These are phyloP conservation scores for Aegotheles bennettii DNA, from an alignment of 2,113 vertebrate genomes.

Conservation along the genomic window DNA sequence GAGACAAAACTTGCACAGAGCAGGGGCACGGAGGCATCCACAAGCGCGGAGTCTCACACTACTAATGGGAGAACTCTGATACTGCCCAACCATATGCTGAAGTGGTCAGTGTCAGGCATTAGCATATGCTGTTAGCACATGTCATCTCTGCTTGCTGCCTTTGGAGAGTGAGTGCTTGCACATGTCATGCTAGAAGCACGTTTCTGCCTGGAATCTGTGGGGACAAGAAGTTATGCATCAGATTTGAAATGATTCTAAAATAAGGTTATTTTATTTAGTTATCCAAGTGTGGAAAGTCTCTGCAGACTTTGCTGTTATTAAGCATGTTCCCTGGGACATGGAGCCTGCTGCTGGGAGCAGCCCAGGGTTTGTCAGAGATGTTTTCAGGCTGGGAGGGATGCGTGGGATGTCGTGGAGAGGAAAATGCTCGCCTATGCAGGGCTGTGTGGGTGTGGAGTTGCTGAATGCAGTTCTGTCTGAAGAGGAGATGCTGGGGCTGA, in stretches of 20 bases:
- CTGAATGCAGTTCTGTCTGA: neutral
- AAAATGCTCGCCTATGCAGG: neutral
- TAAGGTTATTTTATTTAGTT: neutral
- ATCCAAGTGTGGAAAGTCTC: neutral
- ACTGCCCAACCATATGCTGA: rapidly evolving
- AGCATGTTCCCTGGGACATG: neutral
- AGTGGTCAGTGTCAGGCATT: neutral
- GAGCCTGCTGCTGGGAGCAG: neutral
- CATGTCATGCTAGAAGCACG: rapidly evolving
- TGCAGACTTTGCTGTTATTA: neutral
- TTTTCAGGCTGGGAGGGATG: neutral
- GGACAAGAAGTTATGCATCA: neutral
- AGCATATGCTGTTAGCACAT: neutral
- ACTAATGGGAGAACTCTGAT: neutral
- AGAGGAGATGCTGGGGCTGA: neutral
- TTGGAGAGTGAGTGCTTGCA: neutral
- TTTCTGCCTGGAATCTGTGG: neutral
- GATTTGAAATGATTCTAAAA: neutral
- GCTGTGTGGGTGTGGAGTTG: neutral
- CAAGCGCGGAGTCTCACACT: neutral
- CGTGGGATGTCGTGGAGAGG: neutral
- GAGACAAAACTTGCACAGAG: neutral
- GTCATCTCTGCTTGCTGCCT: neutral
- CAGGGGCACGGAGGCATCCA: neutral
- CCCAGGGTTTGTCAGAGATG: neutral